These are phyloP conservation scores for Drosophila nasuta DNA, from an alignment of 1,140 invertebrate genomes.

Conservation along the genomic window DNA sequence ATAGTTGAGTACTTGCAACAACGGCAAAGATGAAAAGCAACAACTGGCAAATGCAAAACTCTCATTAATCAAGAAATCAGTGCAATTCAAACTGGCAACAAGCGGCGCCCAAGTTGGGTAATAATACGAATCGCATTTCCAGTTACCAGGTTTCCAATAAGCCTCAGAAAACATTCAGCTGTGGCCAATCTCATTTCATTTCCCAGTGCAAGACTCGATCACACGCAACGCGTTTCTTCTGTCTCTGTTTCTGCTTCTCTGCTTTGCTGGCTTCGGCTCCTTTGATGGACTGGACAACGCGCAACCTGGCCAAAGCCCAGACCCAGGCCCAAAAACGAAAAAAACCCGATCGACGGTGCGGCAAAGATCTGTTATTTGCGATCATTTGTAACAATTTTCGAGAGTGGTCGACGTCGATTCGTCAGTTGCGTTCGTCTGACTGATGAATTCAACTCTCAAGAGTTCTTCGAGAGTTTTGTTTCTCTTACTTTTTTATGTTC, in stretches of 20 bases:
- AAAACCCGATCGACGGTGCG: slow-evolving; percentile 47
- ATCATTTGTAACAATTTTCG: slow-evolving; percentile 85
- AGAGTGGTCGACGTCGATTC: slow-evolving; percentile 56
- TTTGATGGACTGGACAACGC: slow-evolving; percentile 72
- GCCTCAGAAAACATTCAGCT: slow-evolving; percentile 13
- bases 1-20: slow-evolving; percentile 9
- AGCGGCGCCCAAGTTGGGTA: slow-evolving; percentile 57
- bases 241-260: slow-evolving; percentile 14
- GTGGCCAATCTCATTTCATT: slow-evolving; percentile 41
- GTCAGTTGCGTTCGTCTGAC: slow-evolving; percentile 44
- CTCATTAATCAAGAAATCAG: slow-evolving; percentile 82
- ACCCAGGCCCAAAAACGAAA: background rate
- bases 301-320: slow-evolving; percentile 20
- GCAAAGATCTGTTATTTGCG: slow-evolving; percentile 85
- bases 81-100: slow-evolving; percentile 67
- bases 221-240: slow-evolving; percentile 51
- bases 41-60: slow-evolving; percentile 65
- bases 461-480: slow-evolving; percentile 43
- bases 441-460: slow-evolving; percentile 50
- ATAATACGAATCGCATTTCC: slow-evolving; percentile 16
- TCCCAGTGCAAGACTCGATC: slow-evolving; percentile 41
- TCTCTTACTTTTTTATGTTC: slow-evolving; percentile 30
- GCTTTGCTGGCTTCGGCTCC: slow-evolving; percentile 59
- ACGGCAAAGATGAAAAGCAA: slow-evolving; percentile 43
- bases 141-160: slow-evolving; percentile 34